Evolutionary conservation across 1,140 invertebrate species (phyloP), one percentile per base, ranked within the genome.

Genomic region (Heliothis virescens): DNA sequence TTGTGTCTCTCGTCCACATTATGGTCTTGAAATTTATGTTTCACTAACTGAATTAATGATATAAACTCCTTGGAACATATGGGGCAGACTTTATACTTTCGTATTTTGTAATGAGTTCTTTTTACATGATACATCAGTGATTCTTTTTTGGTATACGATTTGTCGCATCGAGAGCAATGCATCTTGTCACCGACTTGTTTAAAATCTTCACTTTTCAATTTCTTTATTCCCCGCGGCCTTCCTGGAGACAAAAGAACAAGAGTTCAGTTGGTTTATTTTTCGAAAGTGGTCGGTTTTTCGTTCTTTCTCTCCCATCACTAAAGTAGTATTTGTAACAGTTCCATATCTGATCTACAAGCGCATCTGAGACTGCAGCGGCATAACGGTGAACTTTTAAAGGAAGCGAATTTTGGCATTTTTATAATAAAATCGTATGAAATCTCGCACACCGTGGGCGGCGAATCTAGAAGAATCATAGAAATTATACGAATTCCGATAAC

Each of bases 1-100:
- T 92, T 84, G 71, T 86, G 85, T 5, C 92, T 83, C 0, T 92
- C 90, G 48, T 94, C 92, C 0, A 93, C 82, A 12, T 87, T 84
- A 47, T 94, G 93, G 0, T 75, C 86, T 12, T 91, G 63, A 0
- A 91, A 69, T 29, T 94, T 94, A 84, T 94, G 93, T 0, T 87
- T 73, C 0, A 89, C 91, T 7, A 90, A 84, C 2, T 87, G 87
- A 0, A 91, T 85, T 0, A 83, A 79, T 0, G 91, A 92, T 87
- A 90, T 89, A 81, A 92, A 93, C 10, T 82, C 81, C 11, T 89
- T 83, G 0, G 67, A 52, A 65, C 93, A 94, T 12, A 85, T 78
- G 0, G 85, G 76, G 50, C 93, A 94, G 0, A 12, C 53, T 41
- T 41, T 41, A 69, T 81, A 88, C 7, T 80, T 81, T 0, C 91